Conservation (phyloP, 2,888 invertebrate genomes). For the Rapana venosa region DNA sequence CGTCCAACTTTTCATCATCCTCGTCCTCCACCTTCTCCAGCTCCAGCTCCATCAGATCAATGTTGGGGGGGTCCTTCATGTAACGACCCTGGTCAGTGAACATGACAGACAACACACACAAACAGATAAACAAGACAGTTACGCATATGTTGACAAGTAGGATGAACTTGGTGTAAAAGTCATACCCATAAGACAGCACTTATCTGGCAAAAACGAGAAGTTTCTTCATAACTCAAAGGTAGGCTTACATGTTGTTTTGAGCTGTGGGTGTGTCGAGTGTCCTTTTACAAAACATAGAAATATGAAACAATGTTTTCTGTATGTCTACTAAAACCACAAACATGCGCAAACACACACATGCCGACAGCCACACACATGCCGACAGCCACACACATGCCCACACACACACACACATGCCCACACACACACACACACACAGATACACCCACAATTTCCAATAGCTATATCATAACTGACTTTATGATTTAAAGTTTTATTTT, state of each 20-base stretch:
- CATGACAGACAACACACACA: not conserved
- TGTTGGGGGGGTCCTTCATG: conserved; percentile 78
- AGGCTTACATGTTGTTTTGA: too few species aligned
- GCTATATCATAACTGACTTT: too few species aligned
- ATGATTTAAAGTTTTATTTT: too few species aligned
- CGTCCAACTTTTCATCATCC: conserved; percentile 56
- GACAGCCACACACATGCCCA: not conserved
- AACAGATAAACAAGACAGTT: not conserved
- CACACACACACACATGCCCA: not conserved
- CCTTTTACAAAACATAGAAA: too few species aligned
- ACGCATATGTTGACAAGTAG: too few species aligned
- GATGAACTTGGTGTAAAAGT: too few species aligned
- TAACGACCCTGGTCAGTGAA: conserved; percentile 52
- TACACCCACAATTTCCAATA: not conserved
- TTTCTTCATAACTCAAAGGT: too few species aligned
- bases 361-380: too few species aligned
- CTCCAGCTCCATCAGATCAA: conserved; percentile 79
- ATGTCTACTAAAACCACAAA: not conserved
- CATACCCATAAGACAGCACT: too few species aligned
- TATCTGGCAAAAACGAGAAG: too few species aligned
- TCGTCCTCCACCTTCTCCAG: conserved; percentile 54
- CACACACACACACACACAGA: not conserved
- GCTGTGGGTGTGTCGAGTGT: too few species aligned
- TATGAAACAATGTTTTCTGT: too few species aligned
- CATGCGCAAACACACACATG: not conserved